Conservation (phyloP, 2,888 invertebrate species). For the Pachycephus smyrnensis region DNA sequence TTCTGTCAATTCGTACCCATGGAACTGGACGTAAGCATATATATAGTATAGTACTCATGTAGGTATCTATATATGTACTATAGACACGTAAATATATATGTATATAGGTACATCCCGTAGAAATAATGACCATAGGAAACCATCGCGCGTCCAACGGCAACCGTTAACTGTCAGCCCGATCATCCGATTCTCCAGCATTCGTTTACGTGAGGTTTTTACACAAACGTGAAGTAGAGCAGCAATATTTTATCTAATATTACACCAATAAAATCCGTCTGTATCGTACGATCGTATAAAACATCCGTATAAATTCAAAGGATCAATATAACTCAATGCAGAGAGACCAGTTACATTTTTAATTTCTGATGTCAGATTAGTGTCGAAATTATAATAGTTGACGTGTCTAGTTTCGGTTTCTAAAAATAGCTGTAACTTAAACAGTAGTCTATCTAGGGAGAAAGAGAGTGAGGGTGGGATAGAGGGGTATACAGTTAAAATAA, state of each 20-base stretch:
- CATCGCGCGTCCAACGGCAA: too few relatives aligned
- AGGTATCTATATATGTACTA: not conserved
- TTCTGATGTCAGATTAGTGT: not conserved
- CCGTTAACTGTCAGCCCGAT: not conserved
- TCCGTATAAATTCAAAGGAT: constrained; percentile 5
- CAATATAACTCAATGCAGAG: not conserved
- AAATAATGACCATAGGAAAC: too few relatives aligned
- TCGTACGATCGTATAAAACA: constrained; percentile 8
- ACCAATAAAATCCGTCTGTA: constrained; percentile 28
- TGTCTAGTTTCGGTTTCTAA: not conserved
- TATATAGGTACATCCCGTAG: too few relatives aligned
- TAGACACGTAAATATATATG: not conserved
- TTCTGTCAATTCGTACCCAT: not conserved
- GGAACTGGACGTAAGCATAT: not conserved
- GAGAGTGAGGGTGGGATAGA: not conserved
- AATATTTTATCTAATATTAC: constrained; percentile 37
- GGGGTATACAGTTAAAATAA: not conserved
- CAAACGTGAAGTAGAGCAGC: constrained; percentile 7
- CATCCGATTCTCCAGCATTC: constrained; percentile 23
- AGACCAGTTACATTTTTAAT: not conserved
- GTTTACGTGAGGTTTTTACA: constrained; percentile 35
- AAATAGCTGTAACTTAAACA: not conserved
- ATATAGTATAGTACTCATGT: not conserved
- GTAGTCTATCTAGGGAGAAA: not conserved
- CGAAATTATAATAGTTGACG: not conserved